A percentile compares a stretch with the other conserved stretches of the same genome.
Evolutionary conservation across 92 coral and sea anemone genomes (phyloP).

Genomic region (Siderastrea siderea): DNA sequence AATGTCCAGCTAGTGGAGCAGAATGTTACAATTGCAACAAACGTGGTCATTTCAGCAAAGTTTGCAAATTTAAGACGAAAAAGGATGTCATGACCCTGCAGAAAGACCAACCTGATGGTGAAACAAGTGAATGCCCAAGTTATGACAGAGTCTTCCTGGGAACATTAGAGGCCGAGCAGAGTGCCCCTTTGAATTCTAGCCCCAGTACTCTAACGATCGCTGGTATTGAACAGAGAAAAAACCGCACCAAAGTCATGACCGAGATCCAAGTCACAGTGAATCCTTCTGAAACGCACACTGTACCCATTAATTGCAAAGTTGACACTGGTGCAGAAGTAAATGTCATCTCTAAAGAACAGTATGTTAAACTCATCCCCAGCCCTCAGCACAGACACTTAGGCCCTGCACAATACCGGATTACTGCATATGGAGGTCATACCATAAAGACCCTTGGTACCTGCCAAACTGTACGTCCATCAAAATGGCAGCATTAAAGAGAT

Average conservation of each 20-base stretch:
- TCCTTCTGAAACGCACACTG: slow-evolving; percentile 44
- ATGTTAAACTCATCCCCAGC: slow-evolving; percentile 51
- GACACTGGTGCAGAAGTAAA: slow-evolving; percentile 71
- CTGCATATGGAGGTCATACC: slow-evolving; percentile 54
- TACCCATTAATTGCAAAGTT: slow-evolving; percentile 58
- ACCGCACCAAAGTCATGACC: slow-evolving; percentile 66
- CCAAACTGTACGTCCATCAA: slow-evolving; percentile 57
- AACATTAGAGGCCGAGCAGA: slow-evolving; percentile 36
- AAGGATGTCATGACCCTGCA: slow-evolving; percentile 36
- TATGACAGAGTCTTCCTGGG: slow-evolving; percentile 53
- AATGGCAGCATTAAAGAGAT: slow-evolving; percentile 31
- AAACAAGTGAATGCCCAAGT: slow-evolving; percentile 27
- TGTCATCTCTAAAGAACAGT: slow-evolving; percentile 58
- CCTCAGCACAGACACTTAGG: slow-evolving; percentile 50
- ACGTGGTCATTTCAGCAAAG: slow-evolving; percentile 63
- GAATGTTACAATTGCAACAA: slow-evolving; percentile 69
- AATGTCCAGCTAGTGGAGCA: slow-evolving; percentile 61
- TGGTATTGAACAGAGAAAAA: slow-evolving; percentile 12
- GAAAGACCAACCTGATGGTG: slow-evolving; percentile 29
- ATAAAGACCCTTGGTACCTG: slow-evolving; percentile 60
- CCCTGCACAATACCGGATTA: slow-evolving; percentile 40
- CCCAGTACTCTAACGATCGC: slow-evolving; percentile 28
- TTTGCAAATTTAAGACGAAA: slow-evolving; percentile 45
- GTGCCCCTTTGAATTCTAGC: neutral
- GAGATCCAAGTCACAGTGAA: slow-evolving; percentile 54